Conservation (phyloP, 2,888 invertebrate genomes). For the Agapostemon virescens region DNA sequence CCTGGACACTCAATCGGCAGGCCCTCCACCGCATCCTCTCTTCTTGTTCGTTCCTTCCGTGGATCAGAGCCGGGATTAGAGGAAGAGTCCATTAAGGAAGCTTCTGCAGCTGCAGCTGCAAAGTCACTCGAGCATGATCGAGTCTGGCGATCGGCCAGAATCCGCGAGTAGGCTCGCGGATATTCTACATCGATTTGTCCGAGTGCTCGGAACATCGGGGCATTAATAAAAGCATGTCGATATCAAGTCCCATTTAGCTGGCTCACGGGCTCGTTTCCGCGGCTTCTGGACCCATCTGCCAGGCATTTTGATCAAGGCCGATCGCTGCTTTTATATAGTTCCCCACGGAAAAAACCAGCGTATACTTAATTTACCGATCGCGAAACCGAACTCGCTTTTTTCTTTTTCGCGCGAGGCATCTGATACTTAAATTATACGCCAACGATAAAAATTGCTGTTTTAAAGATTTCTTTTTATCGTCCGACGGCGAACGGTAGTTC, state of each 20-base stretch:
- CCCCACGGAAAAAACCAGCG: neutral
- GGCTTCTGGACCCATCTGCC: neutral
- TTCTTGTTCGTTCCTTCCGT: constrained; percentile 47
- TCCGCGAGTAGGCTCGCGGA: constrained; percentile 62
- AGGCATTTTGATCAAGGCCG: neutral
- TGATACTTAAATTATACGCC: neutral
- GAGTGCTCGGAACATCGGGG: constrained; percentile 41
- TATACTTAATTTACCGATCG: neutral
- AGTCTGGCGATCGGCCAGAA: constrained; percentile 64
- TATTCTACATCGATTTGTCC: constrained; percentile 59
- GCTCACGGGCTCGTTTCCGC: constrained; percentile 23
- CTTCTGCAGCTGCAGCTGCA: constrained; percentile 56
- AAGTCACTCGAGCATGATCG: constrained; percentile 64
- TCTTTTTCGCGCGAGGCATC: neutral
- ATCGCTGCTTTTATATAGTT: neutral
- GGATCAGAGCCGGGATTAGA: constrained; percentile 65
- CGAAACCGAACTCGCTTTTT: neutral
- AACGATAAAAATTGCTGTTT: neutral
- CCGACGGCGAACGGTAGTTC: neutral
- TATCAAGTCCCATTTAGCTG: constrained; percentile 52
- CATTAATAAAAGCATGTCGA: constrained; percentile 66
- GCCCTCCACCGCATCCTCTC: constrained; percentile 19
- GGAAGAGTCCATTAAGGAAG: constrained; percentile 71
- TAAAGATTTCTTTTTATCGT: constrained; percentile 1
- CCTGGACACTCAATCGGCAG: constrained; percentile 67